Evolutionary conservation across 2,888 invertebrate species (phyloP).

Genomic region (Sarcophaga caerulescens): DNA sequence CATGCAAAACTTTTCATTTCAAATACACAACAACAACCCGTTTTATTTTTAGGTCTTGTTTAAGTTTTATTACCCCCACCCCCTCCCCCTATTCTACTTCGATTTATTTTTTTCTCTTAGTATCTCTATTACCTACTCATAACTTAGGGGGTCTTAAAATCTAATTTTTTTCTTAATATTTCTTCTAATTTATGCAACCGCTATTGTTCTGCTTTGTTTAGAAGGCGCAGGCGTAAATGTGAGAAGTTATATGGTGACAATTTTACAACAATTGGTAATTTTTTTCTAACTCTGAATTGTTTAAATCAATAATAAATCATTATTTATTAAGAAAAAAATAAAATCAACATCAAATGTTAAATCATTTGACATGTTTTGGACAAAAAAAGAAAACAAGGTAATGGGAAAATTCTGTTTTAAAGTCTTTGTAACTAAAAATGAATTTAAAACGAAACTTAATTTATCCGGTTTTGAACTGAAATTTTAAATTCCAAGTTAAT

Average conservation of each 20-base stretch:
- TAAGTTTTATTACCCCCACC: background rate
- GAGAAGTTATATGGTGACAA: constrained; percentile 66
- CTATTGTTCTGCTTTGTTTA: background rate
- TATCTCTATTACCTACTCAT: constrained; percentile 23
- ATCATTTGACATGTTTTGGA: too few relatives aligned
- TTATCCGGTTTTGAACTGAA: too few relatives aligned
- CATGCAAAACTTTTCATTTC: constrained; percentile 55
- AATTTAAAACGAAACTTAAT: too few relatives aligned
- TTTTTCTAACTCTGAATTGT: constrained; percentile 2
- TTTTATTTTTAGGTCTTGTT: constrained; percentile 11
- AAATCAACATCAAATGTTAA: too few relatives aligned
- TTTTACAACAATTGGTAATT: constrained; percentile 58
- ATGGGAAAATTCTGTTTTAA: too few relatives aligned
- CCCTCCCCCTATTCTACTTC: too few relatives aligned
- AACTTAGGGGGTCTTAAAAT: constrained; percentile 35
- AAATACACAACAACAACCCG: constrained; percentile 22
- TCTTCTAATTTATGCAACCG: too few relatives aligned
- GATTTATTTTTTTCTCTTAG: background rate
- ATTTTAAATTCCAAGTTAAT: too few relatives aligned
- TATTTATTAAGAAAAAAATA: constrained; percentile 17
- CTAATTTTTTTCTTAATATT: background rate
- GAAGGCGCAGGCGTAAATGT: constrained; percentile 60
- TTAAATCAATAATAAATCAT: constrained; percentile 51
- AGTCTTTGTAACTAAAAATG: too few relatives aligned
- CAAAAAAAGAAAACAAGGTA: too few relatives aligned